Conservation (phyloP, 1,140 invertebrate genomes). For the Bombus vancouverensis region DNA sequence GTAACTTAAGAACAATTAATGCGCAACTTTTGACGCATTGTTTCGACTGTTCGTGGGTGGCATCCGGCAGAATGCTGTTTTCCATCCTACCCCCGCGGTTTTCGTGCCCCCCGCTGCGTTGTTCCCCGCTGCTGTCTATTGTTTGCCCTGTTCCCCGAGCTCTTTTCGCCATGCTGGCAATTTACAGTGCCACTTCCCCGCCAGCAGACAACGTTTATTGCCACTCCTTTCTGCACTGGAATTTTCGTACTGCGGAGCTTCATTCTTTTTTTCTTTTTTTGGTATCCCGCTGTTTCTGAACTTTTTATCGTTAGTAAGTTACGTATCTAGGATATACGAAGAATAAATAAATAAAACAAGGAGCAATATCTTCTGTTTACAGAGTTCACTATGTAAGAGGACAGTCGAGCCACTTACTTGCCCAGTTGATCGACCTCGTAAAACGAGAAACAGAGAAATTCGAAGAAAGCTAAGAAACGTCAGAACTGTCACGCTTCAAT, state of each 20-base stretch:
- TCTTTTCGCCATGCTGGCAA: slow-evolving; percentile 24
- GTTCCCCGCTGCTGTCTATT: slow-evolving; percentile 20
- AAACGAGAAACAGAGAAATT: too few species aligned
- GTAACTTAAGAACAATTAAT: slow-evolving; percentile 70
- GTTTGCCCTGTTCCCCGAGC: slow-evolving; percentile 15
- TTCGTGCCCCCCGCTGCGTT: neutral
- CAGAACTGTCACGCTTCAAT: too few species aligned
- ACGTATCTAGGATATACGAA: too few species aligned
- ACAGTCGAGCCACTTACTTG: too few species aligned
- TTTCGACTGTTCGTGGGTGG: slow-evolving; percentile 54
- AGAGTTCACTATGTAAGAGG: too few species aligned
- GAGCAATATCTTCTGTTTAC: too few species aligned
- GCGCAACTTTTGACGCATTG: slow-evolving; percentile 69
- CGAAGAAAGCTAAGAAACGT: too few species aligned
- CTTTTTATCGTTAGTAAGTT: too few species aligned
- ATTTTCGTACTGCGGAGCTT: neutral
- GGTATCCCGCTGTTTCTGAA: fast-evolving
- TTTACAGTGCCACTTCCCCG: slow-evolving; percentile 19
- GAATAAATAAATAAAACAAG: too few species aligned
- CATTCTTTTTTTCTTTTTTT: too few species aligned
- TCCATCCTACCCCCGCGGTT: neutral
- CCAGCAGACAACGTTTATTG: neutral
- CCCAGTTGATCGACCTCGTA: too few species aligned
- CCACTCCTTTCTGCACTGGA: neutral
- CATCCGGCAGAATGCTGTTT: slow-evolving; percentile 47